Percentiles rank a stretch among this genome's conserved stretches.
These are phyloP conservation scores for Drosophila flavopinicola DNA, from an alignment of 2,888 invertebrate genomes.

Conservation along the genomic window DNA sequence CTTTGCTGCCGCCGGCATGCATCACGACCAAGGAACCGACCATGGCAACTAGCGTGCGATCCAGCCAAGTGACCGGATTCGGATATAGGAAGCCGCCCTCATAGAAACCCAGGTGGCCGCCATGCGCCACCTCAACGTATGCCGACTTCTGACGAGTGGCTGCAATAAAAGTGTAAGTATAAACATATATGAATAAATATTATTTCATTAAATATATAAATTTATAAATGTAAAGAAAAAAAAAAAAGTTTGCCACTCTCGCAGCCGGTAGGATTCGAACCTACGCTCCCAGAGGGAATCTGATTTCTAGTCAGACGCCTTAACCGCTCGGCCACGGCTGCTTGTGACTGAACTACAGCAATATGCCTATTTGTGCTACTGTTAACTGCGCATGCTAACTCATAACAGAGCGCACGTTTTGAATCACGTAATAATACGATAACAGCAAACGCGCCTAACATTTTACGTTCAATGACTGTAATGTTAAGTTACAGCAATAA, in stretches of 20 bases:
- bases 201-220: neutral
- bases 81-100: conserved; percentile 95
- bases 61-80: conserved; percentile 96
- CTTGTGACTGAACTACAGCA: conserved; percentile 32
- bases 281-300: conserved; percentile 85
- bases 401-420: conserved; percentile 12
- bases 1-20: conserved; percentile 74
- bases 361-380: conserved; percentile 8
- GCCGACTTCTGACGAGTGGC: conserved; percentile 88
- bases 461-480: conserved; percentile 2
- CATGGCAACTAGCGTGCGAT: conserved; percentile 93
- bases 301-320: conserved; percentile 85
- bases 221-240: conserved; percentile 12
- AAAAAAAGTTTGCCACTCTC: conserved; percentile 19
- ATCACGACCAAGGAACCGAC: conserved; percentile 88
- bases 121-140: conserved; percentile 93
- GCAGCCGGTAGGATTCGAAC: conserved; percentile 85
- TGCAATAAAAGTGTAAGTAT: conserved; percentile 80
- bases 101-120: conserved; percentile 97
- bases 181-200: too few species aligned
- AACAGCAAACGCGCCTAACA: conserved; percentile 11
- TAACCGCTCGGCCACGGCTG: conserved; percentile 85
- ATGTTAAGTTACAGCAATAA: conserved; percentile 4
- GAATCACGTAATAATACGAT: conserved; percentile 10
- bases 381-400: neutral